phyloP scores from a whole-genome alignment of 2,888 invertebrate species.

The Empis livida region DNA sequence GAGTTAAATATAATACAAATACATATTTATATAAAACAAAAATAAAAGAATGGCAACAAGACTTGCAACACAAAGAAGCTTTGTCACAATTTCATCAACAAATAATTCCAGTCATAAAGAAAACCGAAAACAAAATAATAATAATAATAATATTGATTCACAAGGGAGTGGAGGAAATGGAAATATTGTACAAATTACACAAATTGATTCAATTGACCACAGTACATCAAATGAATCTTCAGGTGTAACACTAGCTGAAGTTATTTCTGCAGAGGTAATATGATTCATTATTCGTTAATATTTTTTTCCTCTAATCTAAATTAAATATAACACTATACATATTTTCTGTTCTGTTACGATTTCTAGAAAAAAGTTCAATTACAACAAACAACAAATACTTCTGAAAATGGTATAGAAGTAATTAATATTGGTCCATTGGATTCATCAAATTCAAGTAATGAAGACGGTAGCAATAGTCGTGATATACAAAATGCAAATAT shows the following conservation, averaged over 20 bases:
- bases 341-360: neutral
- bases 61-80: conserved; percentile 32
- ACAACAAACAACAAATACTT: conserved; percentile 12
- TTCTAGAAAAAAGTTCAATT: conserved; percentile 26
- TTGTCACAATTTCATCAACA: conserved; percentile 16
- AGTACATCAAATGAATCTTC: no score
- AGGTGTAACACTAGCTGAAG: conserved; percentile 12
- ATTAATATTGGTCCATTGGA: conserved; percentile 33
- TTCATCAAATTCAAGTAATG: conserved; percentile 30
- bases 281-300: conserved; percentile 6
- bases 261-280: conserved; percentile 28
- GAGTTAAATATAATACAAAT: no score
- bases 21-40: no score
- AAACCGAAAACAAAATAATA: neutral
- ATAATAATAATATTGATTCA: conserved; percentile 15
- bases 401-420: conserved; percentile 21
- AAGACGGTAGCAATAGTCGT: conserved; percentile 16
- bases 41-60: conserved; percentile 32
- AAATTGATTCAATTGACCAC: no score
- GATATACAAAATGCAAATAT: conserved; percentile 6
- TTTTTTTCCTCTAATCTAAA: neutral
- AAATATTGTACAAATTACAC: conserved; percentile 20
- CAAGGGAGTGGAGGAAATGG: conserved; percentile 19
- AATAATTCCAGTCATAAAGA: conserved; percentile 10
- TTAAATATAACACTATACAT: no score